Evolutionary conservation across 2,888 invertebrate species (phyloP), one percentile per base, ranked within the genome.

Genomic region (Mayetiola destructor): DNA sequence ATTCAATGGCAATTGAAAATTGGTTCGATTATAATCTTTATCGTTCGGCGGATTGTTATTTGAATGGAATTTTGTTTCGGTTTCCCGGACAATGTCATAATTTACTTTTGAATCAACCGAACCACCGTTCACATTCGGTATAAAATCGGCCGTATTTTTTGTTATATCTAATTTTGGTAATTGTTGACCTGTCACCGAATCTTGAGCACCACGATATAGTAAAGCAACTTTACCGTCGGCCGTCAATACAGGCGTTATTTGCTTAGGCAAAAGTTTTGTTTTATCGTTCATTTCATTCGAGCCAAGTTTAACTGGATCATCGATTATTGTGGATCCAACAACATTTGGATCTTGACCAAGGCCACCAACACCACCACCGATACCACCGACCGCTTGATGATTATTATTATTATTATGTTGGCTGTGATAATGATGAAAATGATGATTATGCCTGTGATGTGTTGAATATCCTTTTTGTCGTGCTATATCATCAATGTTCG

Each of bases 211-310:
- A 59, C 73, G 71, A 63, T 72, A 73, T 64, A 74, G 69, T 64
- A 74, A 67, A 60, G 73, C 74, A 65, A 74, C 73, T 67, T 73
- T 74, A 65, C 74, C 74, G 68, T 74, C 74, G 62, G 73, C 67
- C 61, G 73, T 74, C 64, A 74, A 66, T 58, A 74, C 74, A 36
- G 74, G 73, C 60, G 73, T 72, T 60, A 74, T 73, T 68, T 73
- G 73, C 55, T 70, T 69, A 66, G 70, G 69, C 12, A 63, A 67
- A 67, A 63, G 68, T 67, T 64, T 68, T 66, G 64, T 39, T 20
- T 53, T 42, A 21, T 56, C 37, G 21, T 36, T 54, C 10, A 48
- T 48, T 27, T 16, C n/a, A n/a, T 48, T 48, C n/a, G 27, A 2
- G 2, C 27, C 27, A 9, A 3, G 6, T n/a, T 48, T n/a, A n/a